These are phyloP conservation scores for Dioctria rufipes DNA, from an alignment of 2,888 invertebrate species.

Conservation along the genomic window DNA sequence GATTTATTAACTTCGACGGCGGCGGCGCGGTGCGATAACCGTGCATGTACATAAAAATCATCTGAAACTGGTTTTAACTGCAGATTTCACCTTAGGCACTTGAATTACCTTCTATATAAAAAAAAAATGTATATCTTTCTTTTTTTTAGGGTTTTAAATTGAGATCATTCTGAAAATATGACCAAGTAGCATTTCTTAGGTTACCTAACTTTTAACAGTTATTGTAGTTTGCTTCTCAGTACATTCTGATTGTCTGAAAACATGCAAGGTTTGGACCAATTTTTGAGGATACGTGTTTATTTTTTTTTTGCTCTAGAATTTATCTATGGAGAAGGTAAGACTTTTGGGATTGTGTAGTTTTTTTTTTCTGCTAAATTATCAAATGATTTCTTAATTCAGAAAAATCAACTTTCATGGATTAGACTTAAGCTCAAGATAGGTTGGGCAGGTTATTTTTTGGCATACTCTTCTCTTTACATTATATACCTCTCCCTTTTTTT, in stretches of 20 bases:
- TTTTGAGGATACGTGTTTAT: too few relatives aligned
- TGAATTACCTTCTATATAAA: not conserved
- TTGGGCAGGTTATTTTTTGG: too few relatives aligned
- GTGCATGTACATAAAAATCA: not conserved
- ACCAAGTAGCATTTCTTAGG: constrained; percentile 18
- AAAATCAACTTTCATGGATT: too few relatives aligned
- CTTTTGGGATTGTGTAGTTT: too few relatives aligned
- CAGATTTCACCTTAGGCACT: not conserved
- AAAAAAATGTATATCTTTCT: not conserved
- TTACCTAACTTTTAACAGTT: not conserved
- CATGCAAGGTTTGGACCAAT: not conserved
- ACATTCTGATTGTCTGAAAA: not conserved
- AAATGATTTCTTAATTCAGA: too few relatives aligned
- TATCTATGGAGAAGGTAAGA: too few relatives aligned
- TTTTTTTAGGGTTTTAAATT: not conserved
- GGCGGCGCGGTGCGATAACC: too few relatives aligned
- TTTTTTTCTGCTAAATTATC: too few relatives aligned
- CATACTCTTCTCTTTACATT: too few relatives aligned
- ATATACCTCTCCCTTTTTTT: too few relatives aligned
- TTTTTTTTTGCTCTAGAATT: too few relatives aligned
- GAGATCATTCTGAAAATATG: constrained; percentile 10
- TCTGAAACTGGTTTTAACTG: not conserved
- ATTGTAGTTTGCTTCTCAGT: not conserved
- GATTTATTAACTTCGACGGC: not conserved
- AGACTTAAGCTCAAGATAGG: too few relatives aligned